These are phyloP conservation scores for Castor canadensis DNA, from an alignment of 2,113 vertebrate species.

Conservation along the genomic window DNA sequence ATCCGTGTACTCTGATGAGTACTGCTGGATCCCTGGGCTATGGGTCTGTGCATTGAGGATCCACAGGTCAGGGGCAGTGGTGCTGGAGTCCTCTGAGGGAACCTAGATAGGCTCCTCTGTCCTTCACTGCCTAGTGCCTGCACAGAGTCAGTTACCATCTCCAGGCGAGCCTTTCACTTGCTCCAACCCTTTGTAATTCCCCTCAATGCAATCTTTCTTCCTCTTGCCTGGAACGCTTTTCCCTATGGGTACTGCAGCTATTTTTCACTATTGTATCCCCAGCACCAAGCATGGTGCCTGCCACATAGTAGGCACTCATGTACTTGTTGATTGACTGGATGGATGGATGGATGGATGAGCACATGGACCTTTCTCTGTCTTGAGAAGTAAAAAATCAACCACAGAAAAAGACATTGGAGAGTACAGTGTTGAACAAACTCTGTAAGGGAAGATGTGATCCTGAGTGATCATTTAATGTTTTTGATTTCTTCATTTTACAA, in stretches of 20 bases:
- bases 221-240: neutral
- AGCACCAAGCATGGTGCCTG: neutral
- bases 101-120: neutral
- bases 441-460: no score
- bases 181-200: neutral
- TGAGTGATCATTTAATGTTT: neutral
- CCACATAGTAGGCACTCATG: neutral
- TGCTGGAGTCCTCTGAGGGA: neutral
- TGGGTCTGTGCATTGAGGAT: neutral
- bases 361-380: neutral
- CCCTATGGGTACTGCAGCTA: neutral
- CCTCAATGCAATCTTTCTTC: neutral
- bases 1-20: neutral
- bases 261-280: neutral
- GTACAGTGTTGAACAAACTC: neutral
- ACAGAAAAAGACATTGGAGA: neutral
- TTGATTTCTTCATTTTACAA: neutral
- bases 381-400: neutral
- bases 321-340: neutral
- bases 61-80: neutral
- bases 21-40: neutral
- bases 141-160: neutral
- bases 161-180: rapidly evolving
- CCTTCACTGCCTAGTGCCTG: neutral
- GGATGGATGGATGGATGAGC: neutral